Base-by-base conservation (phyloP, 2,113 vertebrate species). In the Tringa solitaria region DNA sequence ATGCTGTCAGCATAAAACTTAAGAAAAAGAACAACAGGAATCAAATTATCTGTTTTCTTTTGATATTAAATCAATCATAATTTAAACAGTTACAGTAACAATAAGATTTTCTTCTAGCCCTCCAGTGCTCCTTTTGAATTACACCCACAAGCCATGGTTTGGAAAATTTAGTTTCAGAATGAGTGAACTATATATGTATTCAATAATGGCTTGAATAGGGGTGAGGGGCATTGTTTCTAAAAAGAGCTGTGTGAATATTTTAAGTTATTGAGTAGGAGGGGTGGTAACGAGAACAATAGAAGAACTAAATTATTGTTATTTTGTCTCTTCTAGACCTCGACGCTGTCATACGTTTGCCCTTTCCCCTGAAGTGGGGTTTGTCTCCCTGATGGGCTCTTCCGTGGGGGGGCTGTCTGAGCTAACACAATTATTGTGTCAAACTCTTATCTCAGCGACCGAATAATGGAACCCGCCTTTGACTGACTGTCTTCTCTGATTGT, bases 101-200 rank as follows among this genome's bases (percentile, higher is more conserved):
- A 82, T 78, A 60, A 76, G 53, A 10, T 33, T n/a, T 82, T 82
- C 59, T 35, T 9, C 61, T 68, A 89, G 56, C 63, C 37, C 68
- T 89, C 59, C 54, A 84, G 76, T 51, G 48, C 41, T 93, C 17
- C 78, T 72, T 97, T 92, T 93, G 70, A 90, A 84, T 88, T 88
- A 90, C 28, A 59, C 30, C 37, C 43, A 67, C 26, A 87, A 51
- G 32, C 22, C 41, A 46, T 24, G 54, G 61, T 95, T 88, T 81
- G 94, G 92, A 92, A 95, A 95, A 90, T 84, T 80, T 90, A 73
- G n/a, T 70, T 96, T 95, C 73, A 92, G 77, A 89, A 61, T 46
- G 32, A 90, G 37, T 7, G 48, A 93, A 64, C 59, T 76, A 24
- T 83, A 88, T 12, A 64, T 69, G 53, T 41, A 83, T 93, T 85